Evolutionary conservation across 2,888 invertebrate genomes (phyloP), one percentile per base, ranked within the genome.

Genomic region (Lymantria dispar): DNA sequence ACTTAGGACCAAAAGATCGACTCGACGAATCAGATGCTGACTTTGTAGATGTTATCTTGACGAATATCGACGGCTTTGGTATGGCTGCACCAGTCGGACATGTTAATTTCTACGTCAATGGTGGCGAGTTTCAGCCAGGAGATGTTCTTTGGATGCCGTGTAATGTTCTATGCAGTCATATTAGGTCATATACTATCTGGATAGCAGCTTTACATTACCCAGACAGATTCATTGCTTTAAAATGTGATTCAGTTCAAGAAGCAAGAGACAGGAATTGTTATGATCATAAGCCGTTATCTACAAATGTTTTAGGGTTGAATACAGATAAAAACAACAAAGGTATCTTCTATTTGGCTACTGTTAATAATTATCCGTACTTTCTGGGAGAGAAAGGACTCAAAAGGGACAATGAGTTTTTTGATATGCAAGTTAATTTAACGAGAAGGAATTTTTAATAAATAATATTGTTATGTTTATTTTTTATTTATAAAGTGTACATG

Each of bases 21-120:
- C 54, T 88, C 0, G 86, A 87, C 37, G 65, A 70, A 41, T 60
- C 70, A 0, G 87, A 88, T 36, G 87, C 83, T 0, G 86, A 87
- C 39, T 83, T 85, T 36, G 85, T 88, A 0, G 81, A 84, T 7
- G 67, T 80, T 0, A 39, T 88, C 0, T 53, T 62, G 1, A 87
- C 87, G 0, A 87, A 87, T 50, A 82, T 86, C 0, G 87, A 88
- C 38, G 83, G 75, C 0, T 84, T 67, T 3, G 87, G 87, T 0
- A 83, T 83, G 78, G 84, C 85, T 0, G 78, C 82, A 0, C 85
- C 87, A 0, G 60, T 84, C 0, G 87, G 85, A 0, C 86, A 87
- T 59, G 74, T 83, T 0, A 83, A 83, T 48, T 85, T 80, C 51
- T 88, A 86, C 52, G 80, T 87, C 3, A 88, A 88, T 22, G 87